These are phyloP conservation scores for Benitochromis conjunctus DNA, from an alignment of 2,113 vertebrate genomes.

Conservation along the genomic window DNA sequence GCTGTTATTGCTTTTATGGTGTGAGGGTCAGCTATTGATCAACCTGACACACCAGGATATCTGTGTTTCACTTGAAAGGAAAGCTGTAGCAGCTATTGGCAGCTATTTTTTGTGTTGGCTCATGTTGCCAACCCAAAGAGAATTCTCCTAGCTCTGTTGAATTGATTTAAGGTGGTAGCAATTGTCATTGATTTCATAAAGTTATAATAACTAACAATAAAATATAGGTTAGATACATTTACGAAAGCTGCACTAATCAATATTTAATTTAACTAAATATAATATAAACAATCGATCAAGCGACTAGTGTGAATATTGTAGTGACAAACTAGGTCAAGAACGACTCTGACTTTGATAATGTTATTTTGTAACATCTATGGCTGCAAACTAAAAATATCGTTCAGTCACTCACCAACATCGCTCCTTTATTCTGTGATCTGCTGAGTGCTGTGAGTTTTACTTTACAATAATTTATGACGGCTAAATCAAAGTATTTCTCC, in stretches of 20 bases:
- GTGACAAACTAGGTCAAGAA: background rate
- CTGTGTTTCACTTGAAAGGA: background rate
- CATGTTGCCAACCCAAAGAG: background rate
- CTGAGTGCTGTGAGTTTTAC: background rate
- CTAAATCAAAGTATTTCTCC: background rate
- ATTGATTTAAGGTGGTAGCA: background rate
- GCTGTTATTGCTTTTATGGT: conserved; percentile 65
- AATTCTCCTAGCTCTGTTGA: background rate
- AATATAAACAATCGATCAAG: background rate
- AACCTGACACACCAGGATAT: conserved; percentile 42
- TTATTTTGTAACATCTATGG: background rate
- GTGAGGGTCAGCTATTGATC: conserved; percentile 49
- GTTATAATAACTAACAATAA: background rate
- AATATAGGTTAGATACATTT: background rate
- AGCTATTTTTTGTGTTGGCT: background rate
- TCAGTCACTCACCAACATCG: background rate
- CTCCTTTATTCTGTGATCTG: background rate
- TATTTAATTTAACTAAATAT: background rate
- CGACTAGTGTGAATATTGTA: background rate
- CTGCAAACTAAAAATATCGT: background rate
- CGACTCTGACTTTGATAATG: background rate
- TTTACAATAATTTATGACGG: background rate
- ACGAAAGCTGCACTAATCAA: background rate
- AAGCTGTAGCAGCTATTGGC: background rate
- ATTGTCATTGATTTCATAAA: background rate